phyloP scores from a whole-genome alignment of 2,888 invertebrate genomes.

The Epirrhoe tristata region DNA sequence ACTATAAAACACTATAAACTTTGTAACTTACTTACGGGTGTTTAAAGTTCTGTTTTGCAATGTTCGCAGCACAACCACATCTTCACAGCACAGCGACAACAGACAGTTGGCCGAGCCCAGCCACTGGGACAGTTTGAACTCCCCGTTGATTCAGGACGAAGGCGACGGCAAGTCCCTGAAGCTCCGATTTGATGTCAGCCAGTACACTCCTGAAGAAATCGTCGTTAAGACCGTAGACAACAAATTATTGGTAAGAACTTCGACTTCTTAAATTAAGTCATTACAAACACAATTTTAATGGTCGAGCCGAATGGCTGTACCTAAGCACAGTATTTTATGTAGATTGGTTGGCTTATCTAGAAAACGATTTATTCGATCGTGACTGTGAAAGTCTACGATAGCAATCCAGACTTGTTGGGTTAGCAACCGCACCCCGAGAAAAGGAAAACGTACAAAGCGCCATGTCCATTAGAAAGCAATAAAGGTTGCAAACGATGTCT shows the following conservation, averaged over 20 bases:
- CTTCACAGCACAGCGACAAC: conserved; percentile 87
- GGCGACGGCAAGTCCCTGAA: conserved; percentile 97
- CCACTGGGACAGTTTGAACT: conserved; percentile 95
- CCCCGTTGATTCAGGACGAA: conserved; percentile 97
- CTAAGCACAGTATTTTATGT: neutral
- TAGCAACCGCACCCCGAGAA: conserved; percentile 31
- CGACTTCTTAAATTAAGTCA: neutral
- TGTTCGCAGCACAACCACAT: conserved; percentile 87
- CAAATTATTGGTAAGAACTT: conserved; percentile 92
- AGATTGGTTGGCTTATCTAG: conserved; percentile 24
- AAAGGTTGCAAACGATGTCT: conserved; percentile 27
- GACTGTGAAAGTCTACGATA: conserved; percentile 25
- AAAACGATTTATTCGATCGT: conserved; percentile 29
- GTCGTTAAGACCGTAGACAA: conserved; percentile 99
- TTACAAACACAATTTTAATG: neutral
- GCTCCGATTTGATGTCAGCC: conserved; percentile 98
- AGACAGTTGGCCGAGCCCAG: conserved; percentile 86
- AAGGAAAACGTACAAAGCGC: conserved; percentile 17
- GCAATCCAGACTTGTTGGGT: conserved; percentile 28
- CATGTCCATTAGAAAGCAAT: conserved; percentile 23
- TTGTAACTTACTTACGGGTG: conserved; percentile 4
- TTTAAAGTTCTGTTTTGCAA: conserved; percentile 35
- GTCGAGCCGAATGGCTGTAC: neutral
- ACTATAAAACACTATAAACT: conserved; percentile 1
- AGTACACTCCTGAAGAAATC: conserved; percentile 98